Evolutionary conservation across 2,888 invertebrate genomes (phyloP), one percentile per base, ranked within the genome.

Genomic region (Rhyacophila evoluta): DNA sequence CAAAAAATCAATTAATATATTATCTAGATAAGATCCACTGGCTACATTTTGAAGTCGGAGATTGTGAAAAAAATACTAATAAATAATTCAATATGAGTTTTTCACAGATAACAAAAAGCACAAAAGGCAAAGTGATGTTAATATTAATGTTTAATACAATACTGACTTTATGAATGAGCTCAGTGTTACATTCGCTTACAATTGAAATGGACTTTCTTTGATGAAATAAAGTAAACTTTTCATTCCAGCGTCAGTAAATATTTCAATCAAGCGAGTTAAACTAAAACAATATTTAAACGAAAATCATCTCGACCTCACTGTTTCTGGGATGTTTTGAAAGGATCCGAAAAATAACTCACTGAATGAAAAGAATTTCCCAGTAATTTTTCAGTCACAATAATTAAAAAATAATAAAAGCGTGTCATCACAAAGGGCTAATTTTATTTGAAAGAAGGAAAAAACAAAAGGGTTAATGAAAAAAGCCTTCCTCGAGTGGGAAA

Each of bases 381-480:
- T 55, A 15, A 55, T 55, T 55, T 55, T 55, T 55, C 55, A 55
- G 55, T 55, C 55, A 55, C 55, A 55, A 55, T 55, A 55, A 55
- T 55, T 55, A 55, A 55, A 55, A 55, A 55, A 55, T 55, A 55
- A 55, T 55, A 55, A 55, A 55, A 55, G 55, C 55, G 55, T 55
- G 55, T 55, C 27, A 70, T 74, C 38, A 70, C 72, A 68, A 37
- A 33, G 38, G 72, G 28, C 70, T 67, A 77, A 79, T 79, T 77
- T 68, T 38, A 79, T 74, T 77, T 55, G 37, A 74, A 36, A 71
- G 71, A 69, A 71, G 11, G 67, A 27, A 74, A 74, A 29, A 74
- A 55, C 55, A 74, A 73, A 78, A 41, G 77, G 79, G 78, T 79
- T 79, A 79, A 81, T 79, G 74, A 79, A 79, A 79, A 76, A 74